phyloP scores from a whole-genome alignment of 2,888 invertebrate genomes.

The Andrena minutula region DNA sequence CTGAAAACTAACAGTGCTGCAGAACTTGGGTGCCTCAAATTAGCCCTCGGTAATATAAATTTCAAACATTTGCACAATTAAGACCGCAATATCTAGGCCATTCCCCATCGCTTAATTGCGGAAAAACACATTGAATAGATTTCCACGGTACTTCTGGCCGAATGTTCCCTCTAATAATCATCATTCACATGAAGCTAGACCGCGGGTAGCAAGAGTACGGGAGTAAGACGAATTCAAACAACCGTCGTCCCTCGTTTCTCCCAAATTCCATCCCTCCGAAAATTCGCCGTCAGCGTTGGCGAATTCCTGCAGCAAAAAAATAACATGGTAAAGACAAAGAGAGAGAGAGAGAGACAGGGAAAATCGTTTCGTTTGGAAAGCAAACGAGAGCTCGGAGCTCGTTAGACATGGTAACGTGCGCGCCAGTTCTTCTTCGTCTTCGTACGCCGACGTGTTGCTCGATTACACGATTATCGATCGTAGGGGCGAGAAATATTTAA shows the following conservation, averaged over 20 bases:
- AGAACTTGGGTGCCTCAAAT: background rate
- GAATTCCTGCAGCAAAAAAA: too few species aligned
- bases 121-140: slow-evolving; percentile 5
- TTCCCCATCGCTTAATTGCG: background rate
- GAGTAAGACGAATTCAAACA: slow-evolving; percentile 4
- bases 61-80: slow-evolving; percentile 5
- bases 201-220: background rate
- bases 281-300: background rate
- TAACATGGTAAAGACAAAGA: too few species aligned
- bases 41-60: background rate
- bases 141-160: background rate
- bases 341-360: background rate
- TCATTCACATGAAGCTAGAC: background rate
- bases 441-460: background rate
- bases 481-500: slow-evolving; percentile 8
- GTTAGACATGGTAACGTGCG: slow-evolving; percentile 15
- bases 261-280: slow-evolving; percentile 7
- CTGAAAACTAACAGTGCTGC: background rate
- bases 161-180: background rate
- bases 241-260: background rate
- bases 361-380: slow-evolving; percentile 2
- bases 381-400: slow-evolving; percentile 16
- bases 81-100: background rate
- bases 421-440: background rate
- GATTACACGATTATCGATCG: slow-evolving; percentile 24